Percentiles rank a stretch among this genome's conserved stretches.
These are phyloP conservation scores for Drosophila gunungcola DNA, from an alignment of 1,140 invertebrate species.

Conservation along the genomic window DNA sequence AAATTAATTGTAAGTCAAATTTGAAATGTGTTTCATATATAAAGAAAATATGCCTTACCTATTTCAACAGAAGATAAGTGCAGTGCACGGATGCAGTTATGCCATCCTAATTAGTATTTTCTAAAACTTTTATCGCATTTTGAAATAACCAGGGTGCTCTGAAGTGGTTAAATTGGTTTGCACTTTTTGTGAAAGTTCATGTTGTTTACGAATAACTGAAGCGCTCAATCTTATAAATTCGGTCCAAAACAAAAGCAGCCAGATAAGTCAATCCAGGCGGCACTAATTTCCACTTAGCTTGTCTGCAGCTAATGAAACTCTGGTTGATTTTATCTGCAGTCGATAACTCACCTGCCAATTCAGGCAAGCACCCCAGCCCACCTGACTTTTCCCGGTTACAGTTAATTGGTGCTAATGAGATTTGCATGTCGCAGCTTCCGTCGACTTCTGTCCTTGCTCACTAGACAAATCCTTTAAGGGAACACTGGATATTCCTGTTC, in stretches of 20 bases:
- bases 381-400: neutral
- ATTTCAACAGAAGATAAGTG: neutral
- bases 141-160: neutral
- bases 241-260: slow-evolving; percentile 8
- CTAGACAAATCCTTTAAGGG: neutral
- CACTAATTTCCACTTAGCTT: slow-evolving; percentile 23
- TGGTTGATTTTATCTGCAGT: slow-evolving; percentile 18
- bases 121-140: neutral
- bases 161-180: slow-evolving; percentile 9
- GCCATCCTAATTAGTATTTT: neutral
- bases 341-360: slow-evolving; percentile 15
- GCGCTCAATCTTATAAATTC: slow-evolving; percentile 21
- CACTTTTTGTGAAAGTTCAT: neutral
- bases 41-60: neutral
- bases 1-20: no score
- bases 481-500: neutral
- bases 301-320: neutral
- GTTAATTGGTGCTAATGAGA: slow-evolving; percentile 56
- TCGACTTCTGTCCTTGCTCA: slow-evolving; percentile 25
- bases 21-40: no score
- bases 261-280: slow-evolving; percentile 16
- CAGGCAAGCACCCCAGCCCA: neutral
- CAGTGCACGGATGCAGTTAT: neutral
- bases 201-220: neutral
- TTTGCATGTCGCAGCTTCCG: slow-evolving; percentile 41